phyloP scores from a whole-genome alignment of 2,888 invertebrate genomes.

The Poecilobothrus nobilitatus region DNA sequence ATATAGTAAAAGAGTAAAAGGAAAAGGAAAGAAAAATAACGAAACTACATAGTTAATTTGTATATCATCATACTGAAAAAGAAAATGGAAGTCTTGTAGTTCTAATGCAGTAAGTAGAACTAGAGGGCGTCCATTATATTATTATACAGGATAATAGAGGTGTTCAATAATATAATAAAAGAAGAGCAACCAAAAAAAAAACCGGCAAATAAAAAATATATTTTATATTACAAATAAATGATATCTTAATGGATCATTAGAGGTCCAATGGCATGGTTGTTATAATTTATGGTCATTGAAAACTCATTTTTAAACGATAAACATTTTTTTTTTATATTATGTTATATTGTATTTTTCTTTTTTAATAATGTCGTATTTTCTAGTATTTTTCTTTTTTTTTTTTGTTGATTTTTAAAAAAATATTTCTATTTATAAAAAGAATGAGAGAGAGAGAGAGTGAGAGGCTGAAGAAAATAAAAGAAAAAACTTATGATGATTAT shows the following conservation, averaged over 20 bases:
- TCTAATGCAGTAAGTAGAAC: no score
- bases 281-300: constrained; percentile 3
- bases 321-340: not conserved
- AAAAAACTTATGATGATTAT: no score
- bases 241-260: constrained; percentile 1
- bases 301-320: constrained; percentile 4
- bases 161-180: no score
- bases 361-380: not conserved
- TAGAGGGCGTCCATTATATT: no score
- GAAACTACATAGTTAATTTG: not conserved
- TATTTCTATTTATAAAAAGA: no score
- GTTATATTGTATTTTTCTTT: not conserved
- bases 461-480: no score
- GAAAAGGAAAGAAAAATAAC: no score
- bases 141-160: no score
- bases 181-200: not conserved
- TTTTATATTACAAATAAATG: not conserved
- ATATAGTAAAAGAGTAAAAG: no score
- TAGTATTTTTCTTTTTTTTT: not conserved
- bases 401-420: no score
- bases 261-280: not conserved
- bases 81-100: no score
- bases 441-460: no score
- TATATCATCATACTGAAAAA: not conserved
- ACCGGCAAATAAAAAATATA: not conserved